phyloP scores from a whole-genome alignment of 2,113 vertebrate species.

The Trochalopteron elliotii region DNA sequence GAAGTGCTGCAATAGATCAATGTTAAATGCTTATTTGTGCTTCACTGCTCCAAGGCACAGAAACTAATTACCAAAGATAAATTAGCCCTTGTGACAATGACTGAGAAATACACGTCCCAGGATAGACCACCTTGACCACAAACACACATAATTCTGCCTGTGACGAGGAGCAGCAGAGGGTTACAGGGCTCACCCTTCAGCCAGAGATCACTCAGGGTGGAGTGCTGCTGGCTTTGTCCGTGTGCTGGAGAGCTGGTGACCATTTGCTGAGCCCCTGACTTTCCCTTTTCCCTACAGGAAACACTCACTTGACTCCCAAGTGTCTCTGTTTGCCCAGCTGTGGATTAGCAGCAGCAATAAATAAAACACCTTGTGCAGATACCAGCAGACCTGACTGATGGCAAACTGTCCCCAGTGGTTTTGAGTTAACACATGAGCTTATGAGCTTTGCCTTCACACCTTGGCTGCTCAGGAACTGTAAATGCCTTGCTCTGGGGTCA shows the following conservation, averaged over 20 bases:
- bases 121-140: conserved; percentile 38
- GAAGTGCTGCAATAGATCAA: conserved; percentile 57
- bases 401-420: not conserved
- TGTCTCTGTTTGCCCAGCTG: not conserved
- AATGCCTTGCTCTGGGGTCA: fast-evolving
- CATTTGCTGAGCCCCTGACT: not conserved
- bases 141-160: not conserved
- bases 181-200: not conserved
- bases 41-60: conserved; percentile 44
- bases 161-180: not conserved
- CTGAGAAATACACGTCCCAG: conserved; percentile 26
- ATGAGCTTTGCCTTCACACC: not conserved
- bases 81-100: conserved; percentile 54
- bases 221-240: not conserved
- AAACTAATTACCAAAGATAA: conserved; percentile 64
- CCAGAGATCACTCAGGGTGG: fast-evolving
- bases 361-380: not conserved
- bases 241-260: not conserved
- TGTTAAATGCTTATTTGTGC: conserved; percentile 52
- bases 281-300: not conserved
- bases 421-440: not conserved
- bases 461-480: not conserved
- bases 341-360: not conserved
- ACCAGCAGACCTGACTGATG: not conserved
- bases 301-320: not conserved